phyloP scores from a whole-genome alignment of 2,888 invertebrate species.

The Latrodectus hesperus region DNA sequence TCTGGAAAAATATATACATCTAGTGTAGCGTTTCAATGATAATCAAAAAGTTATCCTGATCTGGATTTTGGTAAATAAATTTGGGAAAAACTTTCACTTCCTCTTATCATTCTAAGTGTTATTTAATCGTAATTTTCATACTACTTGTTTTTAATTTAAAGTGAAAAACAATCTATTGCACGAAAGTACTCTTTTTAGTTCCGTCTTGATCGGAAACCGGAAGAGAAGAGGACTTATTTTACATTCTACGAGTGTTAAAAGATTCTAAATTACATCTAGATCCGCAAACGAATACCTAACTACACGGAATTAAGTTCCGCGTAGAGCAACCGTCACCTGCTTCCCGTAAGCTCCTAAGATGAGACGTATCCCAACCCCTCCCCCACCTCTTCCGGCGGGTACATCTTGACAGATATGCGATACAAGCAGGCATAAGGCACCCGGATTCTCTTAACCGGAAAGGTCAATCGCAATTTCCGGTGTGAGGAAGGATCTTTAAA shows the following conservation, averaged over 20 bases:
- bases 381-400: not conserved
- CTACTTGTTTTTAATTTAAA: too few species aligned
- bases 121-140: too few species aligned
- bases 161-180: not conserved
- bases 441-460: slow-evolving; percentile 50
- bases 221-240: not conserved
- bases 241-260: not conserved
- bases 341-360: not conserved
- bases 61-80: too few species aligned
- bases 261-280: not conserved
- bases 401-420: not conserved
- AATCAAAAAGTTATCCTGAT: too few species aligned
- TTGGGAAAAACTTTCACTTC: too few species aligned
- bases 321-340: not conserved
- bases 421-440: not conserved
- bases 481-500: slow-evolving; percentile 1
- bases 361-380: not conserved
- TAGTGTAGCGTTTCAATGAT: too few species aligned
- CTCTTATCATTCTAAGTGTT: too few species aligned
- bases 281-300: not conserved
- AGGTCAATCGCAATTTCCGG: slow-evolving; percentile 41
- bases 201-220: not conserved
- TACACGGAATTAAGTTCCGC: not conserved
- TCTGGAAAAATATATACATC: too few species aligned
- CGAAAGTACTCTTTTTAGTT: not conserved